Evolutionary conservation across 2,888 invertebrate species (phyloP), one percentile per base, ranked within the genome.

Genomic region (Lamellibrachia satsuma): DNA sequence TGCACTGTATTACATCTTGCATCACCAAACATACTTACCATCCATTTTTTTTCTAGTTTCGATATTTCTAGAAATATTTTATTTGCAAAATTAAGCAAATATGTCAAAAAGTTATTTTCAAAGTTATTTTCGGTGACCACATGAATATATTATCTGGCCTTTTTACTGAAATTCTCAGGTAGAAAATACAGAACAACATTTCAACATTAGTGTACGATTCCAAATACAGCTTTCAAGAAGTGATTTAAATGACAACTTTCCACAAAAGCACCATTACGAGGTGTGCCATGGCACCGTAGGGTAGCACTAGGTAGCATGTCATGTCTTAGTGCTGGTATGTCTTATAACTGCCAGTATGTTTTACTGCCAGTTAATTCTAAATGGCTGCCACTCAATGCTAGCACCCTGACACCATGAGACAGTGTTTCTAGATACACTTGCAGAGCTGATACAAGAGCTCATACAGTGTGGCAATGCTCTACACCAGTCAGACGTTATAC

Each of bases 401-500:
- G 75, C 4, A 75, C 22, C n/a, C 6, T 57, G 15, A 8, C 3
- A 57, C 7, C 57, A 57, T 57, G 15, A 75, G 15, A 75, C 22
- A 75, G 15, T n/a, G n/a, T 75, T 75, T 22, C 75, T 4, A 75
- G 75, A 75, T n/a, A 75, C n/a, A 11, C 57, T 75, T 15, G 75
- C 75, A 22, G 75, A 22, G 22, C 22, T 15, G n/a, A 75, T 6
- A 75, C 75, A 75, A 22, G 75, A 15, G n/a, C 22, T 6, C 22
- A 75, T 6, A 1, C 39, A n/a, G 15, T 22, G 22, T 15, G n/a
- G 75, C 75, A 75, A n/a, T 11, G 57, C 57, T 15, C 15, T 2
- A 75, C 91, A 0, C 6, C 22, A 15, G 39, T 92, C 60, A 93
- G 90, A 93, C 93, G 52, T 91, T 93, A 92, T 93, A 93, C 51